These are phyloP conservation scores for Parasteatoda tepidariorum DNA, from an alignment of 1,140 invertebrate species.

Conservation along the genomic window DNA sequence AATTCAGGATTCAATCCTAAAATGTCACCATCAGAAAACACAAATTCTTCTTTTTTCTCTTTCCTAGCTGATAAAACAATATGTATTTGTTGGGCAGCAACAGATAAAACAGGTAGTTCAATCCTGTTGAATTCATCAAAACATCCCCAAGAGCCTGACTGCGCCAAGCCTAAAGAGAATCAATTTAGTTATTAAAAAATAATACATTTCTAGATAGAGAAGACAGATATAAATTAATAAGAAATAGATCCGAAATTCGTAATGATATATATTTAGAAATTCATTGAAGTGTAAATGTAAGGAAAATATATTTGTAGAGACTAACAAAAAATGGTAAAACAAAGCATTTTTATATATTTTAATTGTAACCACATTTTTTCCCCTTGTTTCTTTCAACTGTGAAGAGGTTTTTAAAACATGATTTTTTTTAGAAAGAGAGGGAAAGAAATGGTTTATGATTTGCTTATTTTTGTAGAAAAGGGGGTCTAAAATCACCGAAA, in stretches of 20 bases:
- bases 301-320: not conserved
- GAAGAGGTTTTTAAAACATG: too few species aligned
- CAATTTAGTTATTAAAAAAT: slow-evolving; percentile 1
- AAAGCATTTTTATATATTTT: too few species aligned
- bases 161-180: slow-evolving; percentile 79
- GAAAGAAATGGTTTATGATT: too few species aligned
- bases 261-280: not conserved
- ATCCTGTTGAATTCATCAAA: slow-evolving; percentile 98
- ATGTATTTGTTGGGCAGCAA: slow-evolving; percentile 95
- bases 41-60: slow-evolving; percentile 86
- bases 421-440: too few species aligned
- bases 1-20: slow-evolving; percentile 95
- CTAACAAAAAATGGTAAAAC: not conserved
- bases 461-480: too few species aligned
- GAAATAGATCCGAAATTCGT: not conserved
- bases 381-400: too few species aligned
- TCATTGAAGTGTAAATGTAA: not conserved
- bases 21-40: slow-evolving; percentile 94
- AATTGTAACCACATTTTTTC: too few species aligned
- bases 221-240: not conserved
- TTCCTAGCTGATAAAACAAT: slow-evolving; percentile 91
- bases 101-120: slow-evolving; percentile 92
- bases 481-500: too few species aligned
- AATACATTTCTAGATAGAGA: not conserved
- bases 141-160: slow-evolving; percentile 96